Base-by-base conservation (phyloP, 2,113 vertebrate genomes). In the Sander lucioperca region DNA sequence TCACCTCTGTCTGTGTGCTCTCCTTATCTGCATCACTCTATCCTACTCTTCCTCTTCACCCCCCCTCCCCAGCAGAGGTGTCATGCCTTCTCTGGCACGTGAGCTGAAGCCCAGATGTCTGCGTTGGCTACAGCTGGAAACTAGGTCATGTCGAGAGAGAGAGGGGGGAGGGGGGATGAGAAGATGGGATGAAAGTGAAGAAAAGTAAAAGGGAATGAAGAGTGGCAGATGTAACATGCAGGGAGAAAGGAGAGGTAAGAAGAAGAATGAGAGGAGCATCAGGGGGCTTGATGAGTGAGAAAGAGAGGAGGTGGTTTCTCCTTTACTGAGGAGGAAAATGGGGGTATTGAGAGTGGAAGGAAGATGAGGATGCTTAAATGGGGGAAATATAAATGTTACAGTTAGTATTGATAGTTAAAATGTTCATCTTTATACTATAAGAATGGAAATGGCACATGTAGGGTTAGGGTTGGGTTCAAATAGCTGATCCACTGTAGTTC, bases 101-200 rank as follows among this genome's bases (percentile, higher is more conserved):
- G 91, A 88, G 90, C 79, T 23, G 59, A 92, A 89, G 90, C 79
- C 87, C 91, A 92, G 88, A 92, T 92, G 90, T 92, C 89, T 91
- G 79, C n/a, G 27, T 82, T 87, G 86, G 86, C 88, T 93, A 75
- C 82, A 23, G 83, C 76, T 64, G 47, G 79, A 93, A 94, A 91
- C 73, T 86, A 88, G 92, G 92, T 94, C 92, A 93, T 74, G 66
- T 36, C 2, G 27, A 78, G 77, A 65, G 39, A 12, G 27, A 27
- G 27, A 71, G 58, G 72, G n/a, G 43, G 33, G 62, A 77, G 72
- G n/a, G 50, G 33, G 62, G 80, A 19, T 7, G 27, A 64, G 62
- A 30, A 50, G 80, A 74, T 2, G n/a, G 58, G 36, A 57, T 2
- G 21, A 69, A 51, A 51, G 30, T 27, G 7, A 47, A 43, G 63